phyloP scores from a whole-genome alignment of 2,797 vertebrate species.

The Allobates femoralis region DNA sequence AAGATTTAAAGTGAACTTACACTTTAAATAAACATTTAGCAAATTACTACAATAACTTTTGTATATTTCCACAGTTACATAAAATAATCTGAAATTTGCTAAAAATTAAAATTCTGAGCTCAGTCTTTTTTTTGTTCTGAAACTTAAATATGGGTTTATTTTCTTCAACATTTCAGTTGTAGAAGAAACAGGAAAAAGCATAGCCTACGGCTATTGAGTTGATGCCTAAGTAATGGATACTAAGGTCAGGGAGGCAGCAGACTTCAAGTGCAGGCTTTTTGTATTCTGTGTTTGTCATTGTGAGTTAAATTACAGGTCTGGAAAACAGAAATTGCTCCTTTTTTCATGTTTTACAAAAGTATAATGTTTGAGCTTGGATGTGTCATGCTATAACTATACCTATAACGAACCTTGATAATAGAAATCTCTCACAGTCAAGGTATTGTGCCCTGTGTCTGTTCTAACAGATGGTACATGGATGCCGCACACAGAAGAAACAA shows the following conservation, averaged over 20 bases:
- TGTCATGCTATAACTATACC: not conserved
- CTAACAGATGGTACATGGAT: not conserved
- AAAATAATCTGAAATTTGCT: not conserved
- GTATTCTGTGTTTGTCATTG: slow-evolving; percentile 20
- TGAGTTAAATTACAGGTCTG: slow-evolving; percentile 25
- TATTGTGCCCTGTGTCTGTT: not conserved
- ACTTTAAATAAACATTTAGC: not conserved
- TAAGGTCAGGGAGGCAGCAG: slow-evolving; percentile 28
- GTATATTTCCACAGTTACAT: not conserved
- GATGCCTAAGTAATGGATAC: slow-evolving; percentile 16
- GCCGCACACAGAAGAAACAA: not conserved
- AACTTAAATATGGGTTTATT: not conserved
- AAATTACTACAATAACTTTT: not conserved
- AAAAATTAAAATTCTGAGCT: not conserved
- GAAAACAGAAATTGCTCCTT: slow-evolving; percentile 25
- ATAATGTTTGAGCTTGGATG: not conserved
- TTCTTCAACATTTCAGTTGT: not conserved
- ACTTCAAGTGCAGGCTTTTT: slow-evolving; percentile 22
- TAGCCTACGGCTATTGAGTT: slow-evolving; percentile 25
- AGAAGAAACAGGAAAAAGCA: not conserved
- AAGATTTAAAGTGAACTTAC: too few species aligned
- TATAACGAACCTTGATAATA: not conserved
- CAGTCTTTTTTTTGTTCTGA: not conserved
- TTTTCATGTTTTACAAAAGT: not conserved
- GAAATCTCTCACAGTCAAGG: not conserved